Percentiles rank a stretch among this genome's conserved stretches.
Conservation (phyloP, 2,113 vertebrate species). For the Argyrosomus japonicus region DNA sequence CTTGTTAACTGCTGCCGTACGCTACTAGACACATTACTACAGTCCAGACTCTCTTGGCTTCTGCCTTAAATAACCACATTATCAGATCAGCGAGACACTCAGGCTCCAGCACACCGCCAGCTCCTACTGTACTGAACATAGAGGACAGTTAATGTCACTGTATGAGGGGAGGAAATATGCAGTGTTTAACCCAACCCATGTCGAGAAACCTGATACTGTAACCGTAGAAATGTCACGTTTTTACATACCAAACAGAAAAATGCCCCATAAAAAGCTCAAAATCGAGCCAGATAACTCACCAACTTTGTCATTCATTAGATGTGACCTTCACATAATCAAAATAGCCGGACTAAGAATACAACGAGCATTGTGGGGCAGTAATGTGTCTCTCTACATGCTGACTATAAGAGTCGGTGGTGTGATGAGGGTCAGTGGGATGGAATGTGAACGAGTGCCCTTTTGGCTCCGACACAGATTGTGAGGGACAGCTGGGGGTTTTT, state of each 20-base stretch:
- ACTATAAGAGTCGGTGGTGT: slow-evolving; percentile 39
- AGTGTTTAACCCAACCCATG: not conserved
- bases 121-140: slow-evolving; percentile 14
- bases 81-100: slow-evolving; percentile 62
- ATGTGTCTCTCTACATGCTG: slow-evolving; percentile 33
- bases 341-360: slow-evolving; percentile 62
- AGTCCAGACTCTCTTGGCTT: slow-evolving; percentile 17
- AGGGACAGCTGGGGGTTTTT: slow-evolving; percentile 72
- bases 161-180: not conserved
- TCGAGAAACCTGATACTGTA: slow-evolving; percentile 7
- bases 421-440: slow-evolving; percentile 73
- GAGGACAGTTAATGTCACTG: not conserved
- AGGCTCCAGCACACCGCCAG: slow-evolving; percentile 32
- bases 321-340: slow-evolving; percentile 53
- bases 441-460: slow-evolving; percentile 77
- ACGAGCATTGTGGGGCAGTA: slow-evolving; percentile 50
- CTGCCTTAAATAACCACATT: slow-evolving; percentile 73
- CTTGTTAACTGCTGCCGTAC: slow-evolving; percentile 4
- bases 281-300: not conserved
- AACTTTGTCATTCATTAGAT: not conserved
- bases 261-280: not conserved
- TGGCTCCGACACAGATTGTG: slow-evolving; percentile 52
- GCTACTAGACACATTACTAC: not conserved
- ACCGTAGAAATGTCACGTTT: not conserved
- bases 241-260: not conserved